phyloP scores from a whole-genome alignment of 2,888 invertebrate species.

The Linhomoeus sp. region DNA sequence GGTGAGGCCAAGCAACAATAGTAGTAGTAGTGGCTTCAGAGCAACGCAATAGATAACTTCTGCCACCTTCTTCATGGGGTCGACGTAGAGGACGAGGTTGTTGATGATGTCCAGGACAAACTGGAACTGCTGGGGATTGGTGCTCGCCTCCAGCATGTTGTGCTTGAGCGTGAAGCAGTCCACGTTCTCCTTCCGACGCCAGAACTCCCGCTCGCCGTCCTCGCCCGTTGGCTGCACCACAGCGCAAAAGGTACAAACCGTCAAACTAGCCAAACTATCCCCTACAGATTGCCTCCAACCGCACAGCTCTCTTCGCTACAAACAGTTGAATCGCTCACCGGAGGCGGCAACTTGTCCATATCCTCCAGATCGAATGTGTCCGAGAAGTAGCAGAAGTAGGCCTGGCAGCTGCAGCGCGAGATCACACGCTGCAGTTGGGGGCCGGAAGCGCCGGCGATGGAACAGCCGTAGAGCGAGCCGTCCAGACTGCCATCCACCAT shows the following conservation, averaged over 20 bases:
- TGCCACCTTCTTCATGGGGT: slow-evolving; percentile 59
- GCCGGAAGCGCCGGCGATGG: slow-evolving; percentile 54
- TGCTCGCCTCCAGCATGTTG: slow-evolving; percentile 58
- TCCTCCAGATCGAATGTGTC: slow-evolving; percentile 47
- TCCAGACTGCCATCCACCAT: slow-evolving; percentile 47
- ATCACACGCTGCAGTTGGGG: slow-evolving; percentile 79
- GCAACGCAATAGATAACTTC: neutral
- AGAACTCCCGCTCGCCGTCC: slow-evolving; percentile 40
- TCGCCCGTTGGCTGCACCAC: slow-evolving; percentile 8
- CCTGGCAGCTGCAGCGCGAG: slow-evolving; percentile 88
- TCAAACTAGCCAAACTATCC: too few species aligned
- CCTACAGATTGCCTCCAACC: too few species aligned
- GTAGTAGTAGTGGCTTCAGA: too few species aligned
- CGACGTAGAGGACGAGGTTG: slow-evolving; percentile 82
- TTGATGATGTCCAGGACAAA: slow-evolving; percentile 95
- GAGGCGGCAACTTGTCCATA: slow-evolving; percentile 45
- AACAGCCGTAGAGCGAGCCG: slow-evolving; percentile 88
- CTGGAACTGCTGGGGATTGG: slow-evolving; percentile 42
- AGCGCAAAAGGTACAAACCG: too few species aligned
- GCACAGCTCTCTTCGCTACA: too few species aligned
- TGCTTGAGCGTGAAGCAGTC: slow-evolving; percentile 95
- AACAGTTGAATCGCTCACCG: too few species aligned
- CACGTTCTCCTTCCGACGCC: slow-evolving; percentile 62
- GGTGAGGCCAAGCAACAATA: too few species aligned
- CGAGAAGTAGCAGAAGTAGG: slow-evolving; percentile 51